Evolutionary conservation across 2,888 invertebrate genomes (phyloP).

Genomic region (Cerceris rybyensis): DNA sequence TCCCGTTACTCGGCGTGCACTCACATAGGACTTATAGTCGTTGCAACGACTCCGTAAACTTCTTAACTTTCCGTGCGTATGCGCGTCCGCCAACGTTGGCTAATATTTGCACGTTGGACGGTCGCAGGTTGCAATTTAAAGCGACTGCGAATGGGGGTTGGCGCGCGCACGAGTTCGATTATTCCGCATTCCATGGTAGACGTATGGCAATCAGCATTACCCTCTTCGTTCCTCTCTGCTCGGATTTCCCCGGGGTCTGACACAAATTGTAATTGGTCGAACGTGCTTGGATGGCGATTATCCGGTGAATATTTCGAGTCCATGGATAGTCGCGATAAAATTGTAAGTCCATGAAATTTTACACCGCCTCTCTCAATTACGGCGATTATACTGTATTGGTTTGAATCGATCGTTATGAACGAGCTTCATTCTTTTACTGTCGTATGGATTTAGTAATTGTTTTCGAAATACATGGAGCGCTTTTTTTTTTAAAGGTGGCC

Average conservation of each 20-base stretch:
- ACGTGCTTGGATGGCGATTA: constrained; percentile 56
- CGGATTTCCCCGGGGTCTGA: constrained; percentile 58
- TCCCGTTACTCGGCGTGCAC: neutral
- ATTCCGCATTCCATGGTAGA: constrained; percentile 58
- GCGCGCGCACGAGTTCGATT: constrained; percentile 54
- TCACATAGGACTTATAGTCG: neutral
- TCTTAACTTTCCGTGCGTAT: neutral
- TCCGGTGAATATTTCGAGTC: constrained; percentile 42
- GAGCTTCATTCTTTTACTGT: neutral
- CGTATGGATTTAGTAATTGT: neutral
- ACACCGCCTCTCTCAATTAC: neutral
- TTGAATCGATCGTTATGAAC: too few species aligned
- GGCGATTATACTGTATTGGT: constrained; percentile 1
- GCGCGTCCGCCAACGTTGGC: neutral
- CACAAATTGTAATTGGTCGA: constrained; percentile 59
- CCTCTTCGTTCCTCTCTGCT: constrained; percentile 45
- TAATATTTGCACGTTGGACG: constrained; percentile 16
- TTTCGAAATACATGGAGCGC: too few species aligned
- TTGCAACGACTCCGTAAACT: neutral
- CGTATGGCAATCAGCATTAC: constrained; percentile 24
- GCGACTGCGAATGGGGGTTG: constrained; percentile 20
- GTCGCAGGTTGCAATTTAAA: constrained; percentile 20
- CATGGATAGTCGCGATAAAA: constrained; percentile 17
- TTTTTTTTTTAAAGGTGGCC: too few species aligned
- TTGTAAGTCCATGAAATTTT: constrained; percentile 42